Evolutionary conservation across 1,140 invertebrate genomes (phyloP).

Genomic region (Eciton burchellii): DNA sequence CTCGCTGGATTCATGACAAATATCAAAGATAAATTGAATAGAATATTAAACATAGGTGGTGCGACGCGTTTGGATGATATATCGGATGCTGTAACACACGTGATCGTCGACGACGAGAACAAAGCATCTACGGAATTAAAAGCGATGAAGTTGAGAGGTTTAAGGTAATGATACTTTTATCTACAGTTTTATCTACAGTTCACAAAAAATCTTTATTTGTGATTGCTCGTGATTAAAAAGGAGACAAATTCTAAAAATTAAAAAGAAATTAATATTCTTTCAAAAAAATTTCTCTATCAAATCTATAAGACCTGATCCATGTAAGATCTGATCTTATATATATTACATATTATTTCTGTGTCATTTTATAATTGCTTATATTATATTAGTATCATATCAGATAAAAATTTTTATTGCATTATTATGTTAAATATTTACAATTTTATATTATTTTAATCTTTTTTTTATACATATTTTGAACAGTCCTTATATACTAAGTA

Average conservation of each 20-base stretch:
- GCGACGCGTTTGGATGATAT: slow-evolving; percentile 92
- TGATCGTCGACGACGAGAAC: slow-evolving; percentile 89
- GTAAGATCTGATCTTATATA: not conserved
- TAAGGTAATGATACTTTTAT: slow-evolving; percentile 70
- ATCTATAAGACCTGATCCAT: not conserved
- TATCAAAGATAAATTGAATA: slow-evolving; percentile 91
- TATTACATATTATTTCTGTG: not conserved
- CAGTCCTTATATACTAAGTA: slow-evolving; percentile 89
- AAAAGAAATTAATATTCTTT: not conserved
- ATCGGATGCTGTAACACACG: slow-evolving; percentile 92
- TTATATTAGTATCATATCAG: no score
- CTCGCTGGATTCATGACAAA: slow-evolving; percentile 88
- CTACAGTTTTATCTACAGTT: not conserved
- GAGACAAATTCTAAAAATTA: no score
- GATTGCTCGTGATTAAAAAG: not conserved
- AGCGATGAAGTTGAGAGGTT: slow-evolving; percentile 80
- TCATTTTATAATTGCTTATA: no score
- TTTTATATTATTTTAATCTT: no score
- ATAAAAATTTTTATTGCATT: no score
- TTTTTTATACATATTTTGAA: slow-evolving; percentile 65
- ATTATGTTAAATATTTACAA: no score
- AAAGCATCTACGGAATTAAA: slow-evolving; percentile 84
- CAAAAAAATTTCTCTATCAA: not conserved
- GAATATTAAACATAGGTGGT: slow-evolving; percentile 92
- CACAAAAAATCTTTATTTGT: not conserved